Conservation (phyloP, 2,888 invertebrate genomes). For the Embidobia sp. region DNA sequence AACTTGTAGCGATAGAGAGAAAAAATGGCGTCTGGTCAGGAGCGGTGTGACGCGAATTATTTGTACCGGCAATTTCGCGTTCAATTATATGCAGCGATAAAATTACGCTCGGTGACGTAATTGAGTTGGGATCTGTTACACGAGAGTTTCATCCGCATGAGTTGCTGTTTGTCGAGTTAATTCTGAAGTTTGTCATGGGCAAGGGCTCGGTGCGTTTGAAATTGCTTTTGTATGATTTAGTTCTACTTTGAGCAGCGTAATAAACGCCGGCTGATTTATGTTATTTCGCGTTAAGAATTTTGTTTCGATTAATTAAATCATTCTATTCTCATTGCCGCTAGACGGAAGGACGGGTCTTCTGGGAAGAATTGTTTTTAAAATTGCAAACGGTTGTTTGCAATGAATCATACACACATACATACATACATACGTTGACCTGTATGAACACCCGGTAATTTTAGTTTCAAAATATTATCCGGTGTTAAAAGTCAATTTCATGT, state of each 20-base stretch:
- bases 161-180: conserved; percentile 49
- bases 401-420: no score
- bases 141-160: conserved; percentile 45
- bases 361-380: no score
- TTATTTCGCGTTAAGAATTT: conserved; percentile 2
- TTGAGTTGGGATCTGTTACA: conserved; percentile 48
- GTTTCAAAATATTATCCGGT: no score
- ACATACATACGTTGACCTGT: no score
- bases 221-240: conserved; percentile 54
- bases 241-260: conserved; percentile 11
- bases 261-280: conserved; percentile 10
- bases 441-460: no score
- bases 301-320: conserved; percentile 13
- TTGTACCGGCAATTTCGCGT: conserved; percentile 32
- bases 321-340: background rate
- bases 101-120: conserved; percentile 33
- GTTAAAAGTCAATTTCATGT: no score
- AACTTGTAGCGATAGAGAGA: no score
- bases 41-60: no score
- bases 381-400: no score
- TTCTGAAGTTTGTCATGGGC: conserved; percentile 54
- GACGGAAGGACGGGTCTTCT: no score
- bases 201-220: conserved; percentile 19
- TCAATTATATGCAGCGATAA: conserved; percentile 36
- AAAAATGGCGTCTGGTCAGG: background rate